Evolutionary conservation across 1,140 invertebrate species (phyloP).

Genomic region (Campoletis sonorensis): DNA sequence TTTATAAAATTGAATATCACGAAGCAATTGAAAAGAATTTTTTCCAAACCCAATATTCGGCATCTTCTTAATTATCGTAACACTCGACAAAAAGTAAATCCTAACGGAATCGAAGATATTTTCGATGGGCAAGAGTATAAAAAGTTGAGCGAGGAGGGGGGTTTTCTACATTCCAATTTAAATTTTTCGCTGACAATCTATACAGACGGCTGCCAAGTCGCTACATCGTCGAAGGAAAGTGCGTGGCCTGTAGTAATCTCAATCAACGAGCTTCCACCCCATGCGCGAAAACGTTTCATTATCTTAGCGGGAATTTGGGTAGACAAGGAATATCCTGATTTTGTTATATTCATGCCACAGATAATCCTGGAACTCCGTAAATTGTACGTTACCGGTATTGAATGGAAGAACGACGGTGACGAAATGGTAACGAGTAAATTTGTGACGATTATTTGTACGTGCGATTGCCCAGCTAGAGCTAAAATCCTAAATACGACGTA

Average conservation of each 20-base stretch:
- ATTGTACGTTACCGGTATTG: too few relatives aligned
- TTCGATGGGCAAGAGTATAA: constrained; percentile 47
- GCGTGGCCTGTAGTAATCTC: constrained; percentile 47
- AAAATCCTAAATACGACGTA: too few relatives aligned
- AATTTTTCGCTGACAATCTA: constrained; percentile 50
- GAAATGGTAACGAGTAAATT: too few relatives aligned
- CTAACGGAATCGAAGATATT: constrained; percentile 46
- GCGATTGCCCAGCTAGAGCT: too few relatives aligned
- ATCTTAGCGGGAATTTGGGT: constrained; percentile 48
- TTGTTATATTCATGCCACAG: constrained; percentile 38
- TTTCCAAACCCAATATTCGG: too few relatives aligned
- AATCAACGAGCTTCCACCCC: constrained; percentile 51
- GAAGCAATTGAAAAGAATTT: too few relatives aligned
- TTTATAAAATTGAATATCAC: too few relatives aligned
- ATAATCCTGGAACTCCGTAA: too few relatives aligned
- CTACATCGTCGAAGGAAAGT: constrained; percentile 27
- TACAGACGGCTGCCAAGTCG: constrained; percentile 32
- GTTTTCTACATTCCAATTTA: constrained; percentile 3
- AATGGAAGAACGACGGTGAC: too few relatives aligned
- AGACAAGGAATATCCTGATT: too few relatives aligned
- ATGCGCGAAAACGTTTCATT: constrained; percentile 41
- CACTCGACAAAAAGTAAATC: too few relatives aligned
- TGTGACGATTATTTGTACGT: too few relatives aligned
- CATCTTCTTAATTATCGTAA: background rate
- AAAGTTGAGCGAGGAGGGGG: background rate